phyloP scores from a whole-genome alignment of 2,888 invertebrate genomes.

The Plebejus argus region DNA sequence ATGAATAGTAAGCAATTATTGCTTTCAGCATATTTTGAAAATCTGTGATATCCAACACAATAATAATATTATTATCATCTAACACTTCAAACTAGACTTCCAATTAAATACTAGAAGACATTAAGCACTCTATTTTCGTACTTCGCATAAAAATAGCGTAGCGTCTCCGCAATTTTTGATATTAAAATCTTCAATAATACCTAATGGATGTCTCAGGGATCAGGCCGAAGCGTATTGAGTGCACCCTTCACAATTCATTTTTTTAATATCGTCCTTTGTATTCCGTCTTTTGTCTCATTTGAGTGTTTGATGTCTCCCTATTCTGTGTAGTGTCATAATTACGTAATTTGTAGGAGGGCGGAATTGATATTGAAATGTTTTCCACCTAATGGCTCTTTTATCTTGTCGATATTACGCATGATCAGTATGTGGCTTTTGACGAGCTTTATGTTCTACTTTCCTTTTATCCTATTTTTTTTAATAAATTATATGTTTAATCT shows the following conservation, averaged over 20 bases:
- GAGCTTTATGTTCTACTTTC: background rate
- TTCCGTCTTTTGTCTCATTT: slow-evolving; percentile 64
- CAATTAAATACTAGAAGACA: slow-evolving; percentile 23
- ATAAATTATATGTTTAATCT: background rate
- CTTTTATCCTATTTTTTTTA: background rate
- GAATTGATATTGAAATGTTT: slow-evolving; percentile 47
- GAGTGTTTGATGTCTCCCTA: slow-evolving; percentile 65
- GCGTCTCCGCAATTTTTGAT: slow-evolving; percentile 71
- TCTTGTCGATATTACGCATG: slow-evolving; percentile 23
- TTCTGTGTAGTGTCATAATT: slow-evolving; percentile 66
- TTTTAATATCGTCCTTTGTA: slow-evolving; percentile 66
- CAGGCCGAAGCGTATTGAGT: slow-evolving; percentile 66
- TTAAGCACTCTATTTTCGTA: slow-evolving; percentile 12
- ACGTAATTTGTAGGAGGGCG: slow-evolving; percentile 53
- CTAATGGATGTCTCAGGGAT: slow-evolving; percentile 77
- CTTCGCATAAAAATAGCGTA: slow-evolving; percentile 43
- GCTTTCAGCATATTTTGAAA: no score
- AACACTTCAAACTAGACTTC: background rate
- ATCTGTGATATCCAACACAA: no score
- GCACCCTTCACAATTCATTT: slow-evolving; percentile 60
- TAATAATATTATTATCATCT: no score
- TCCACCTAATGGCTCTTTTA: slow-evolving; percentile 42
- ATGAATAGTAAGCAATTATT: no score
- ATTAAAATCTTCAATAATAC: slow-evolving; percentile 82
- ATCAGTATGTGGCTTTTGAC: background rate